These are phyloP conservation scores for Lamellibrachia satsuma DNA, from an alignment of 2,888 invertebrate genomes.

Conservation along the genomic window DNA sequence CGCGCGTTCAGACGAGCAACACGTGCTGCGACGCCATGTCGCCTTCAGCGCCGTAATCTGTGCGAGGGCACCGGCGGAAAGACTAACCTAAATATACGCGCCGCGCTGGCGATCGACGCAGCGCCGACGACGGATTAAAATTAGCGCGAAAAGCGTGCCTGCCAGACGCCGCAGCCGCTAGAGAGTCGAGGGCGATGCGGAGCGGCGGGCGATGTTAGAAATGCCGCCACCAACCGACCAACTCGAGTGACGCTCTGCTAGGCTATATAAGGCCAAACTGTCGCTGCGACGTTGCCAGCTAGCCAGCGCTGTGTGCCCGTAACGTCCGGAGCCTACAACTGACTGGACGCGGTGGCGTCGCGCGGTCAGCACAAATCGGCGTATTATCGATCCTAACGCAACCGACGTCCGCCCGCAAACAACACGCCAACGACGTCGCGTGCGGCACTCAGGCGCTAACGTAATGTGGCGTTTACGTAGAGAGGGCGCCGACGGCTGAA, in stretches of 20 bases:
- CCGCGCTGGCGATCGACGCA: background rate
- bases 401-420: conserved; percentile 7
- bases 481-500: background rate
- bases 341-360: background rate
- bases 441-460: background rate
- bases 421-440: background rate
- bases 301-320: background rate
- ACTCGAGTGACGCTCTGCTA: conserved; percentile 1
- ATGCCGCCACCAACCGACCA: background rate
- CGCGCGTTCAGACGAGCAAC: background rate
- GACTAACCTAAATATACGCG: conserved; percentile 17
- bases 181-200: background rate
- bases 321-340: background rate
- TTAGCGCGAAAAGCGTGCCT: conserved; percentile 13
- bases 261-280: conserved; percentile 12
- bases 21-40: background rate
- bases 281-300: conserved; percentile 2
- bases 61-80: background rate
- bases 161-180: background rate
- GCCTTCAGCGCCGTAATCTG: background rate
- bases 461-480: background rate
- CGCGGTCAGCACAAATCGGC: background rate
- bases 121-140: conserved; percentile 5
- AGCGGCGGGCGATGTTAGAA: conserved; percentile 12
- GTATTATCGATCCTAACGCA: background rate